Conservation (phyloP, 2,113 vertebrate genomes). For the Galemys pyrenaicus region DNA sequence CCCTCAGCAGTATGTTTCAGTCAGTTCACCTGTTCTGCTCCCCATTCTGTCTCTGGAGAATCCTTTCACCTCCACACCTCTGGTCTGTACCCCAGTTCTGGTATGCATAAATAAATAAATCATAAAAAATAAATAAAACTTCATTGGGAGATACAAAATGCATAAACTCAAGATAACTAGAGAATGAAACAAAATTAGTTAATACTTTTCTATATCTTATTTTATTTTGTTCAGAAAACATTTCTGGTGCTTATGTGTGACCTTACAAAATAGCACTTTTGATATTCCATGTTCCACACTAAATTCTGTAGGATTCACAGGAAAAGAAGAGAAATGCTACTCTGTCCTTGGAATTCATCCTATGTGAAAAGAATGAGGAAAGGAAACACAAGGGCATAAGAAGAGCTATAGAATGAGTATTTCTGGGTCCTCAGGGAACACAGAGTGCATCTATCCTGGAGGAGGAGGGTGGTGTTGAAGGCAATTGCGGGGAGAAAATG, state of each 20-base stretch:
- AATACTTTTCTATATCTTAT: not conserved
- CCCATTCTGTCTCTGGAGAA: too few relatives aligned
- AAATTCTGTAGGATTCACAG: not conserved
- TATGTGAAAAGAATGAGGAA: not conserved
- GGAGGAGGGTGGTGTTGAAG: too few relatives aligned
- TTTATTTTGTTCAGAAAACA: conserved; percentile 11
- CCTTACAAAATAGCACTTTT: not conserved
- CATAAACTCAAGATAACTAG: not conserved
- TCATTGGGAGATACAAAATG: not conserved
- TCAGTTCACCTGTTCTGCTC: too few relatives aligned
- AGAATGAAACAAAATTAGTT: conserved; percentile 5
- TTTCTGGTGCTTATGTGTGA: not conserved
- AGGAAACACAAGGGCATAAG: not conserved
- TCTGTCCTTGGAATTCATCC: not conserved
- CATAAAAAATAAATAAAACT: too few relatives aligned
- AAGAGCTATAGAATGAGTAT: too few relatives aligned
- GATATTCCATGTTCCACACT: not conserved
- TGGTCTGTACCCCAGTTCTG: too few relatives aligned
- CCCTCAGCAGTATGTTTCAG: too few relatives aligned
- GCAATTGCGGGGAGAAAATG: not conserved
- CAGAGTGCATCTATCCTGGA: not conserved
- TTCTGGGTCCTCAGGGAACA: not conserved
- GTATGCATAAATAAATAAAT: too few relatives aligned
- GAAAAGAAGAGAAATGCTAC: not conserved
- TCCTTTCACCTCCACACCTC: too few relatives aligned